Conservation (phyloP, 1,140 invertebrate species). For the Drosophila virilis region DNA sequence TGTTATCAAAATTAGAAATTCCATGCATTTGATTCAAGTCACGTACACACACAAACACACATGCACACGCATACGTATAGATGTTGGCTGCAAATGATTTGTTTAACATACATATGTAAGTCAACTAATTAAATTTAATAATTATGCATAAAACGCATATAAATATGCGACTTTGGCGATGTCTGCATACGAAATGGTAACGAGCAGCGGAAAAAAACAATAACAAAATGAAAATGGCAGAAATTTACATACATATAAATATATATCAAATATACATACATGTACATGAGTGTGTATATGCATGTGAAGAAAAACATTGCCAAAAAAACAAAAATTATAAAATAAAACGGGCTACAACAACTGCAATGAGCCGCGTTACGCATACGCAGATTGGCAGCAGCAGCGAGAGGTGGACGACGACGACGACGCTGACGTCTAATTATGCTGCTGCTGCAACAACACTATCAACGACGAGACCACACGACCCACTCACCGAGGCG, state of each 20-base stretch:
- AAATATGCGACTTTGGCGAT: conserved; percentile 13
- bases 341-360: conserved; percentile 26
- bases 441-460: conserved; percentile 46
- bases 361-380: conserved; percentile 46
- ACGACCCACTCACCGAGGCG: conserved; percentile 53
- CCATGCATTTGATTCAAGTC: conserved; percentile 26
- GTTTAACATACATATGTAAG: conserved; percentile 22
- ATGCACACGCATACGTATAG: conserved; percentile 10
- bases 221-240: neutral
- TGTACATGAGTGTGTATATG: neutral
- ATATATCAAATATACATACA: neutral
- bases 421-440: conserved; percentile 43
- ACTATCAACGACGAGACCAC: conserved; percentile 22
- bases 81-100: neutral
- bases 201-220: conserved; percentile 8
- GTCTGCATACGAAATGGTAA: neutral
- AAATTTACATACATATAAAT: conserved; percentile 6
- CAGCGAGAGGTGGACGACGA: conserved; percentile 10
- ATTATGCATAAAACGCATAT: conserved; percentile 15
- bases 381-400: conserved; percentile 38
- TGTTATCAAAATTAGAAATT: conserved; percentile 47
- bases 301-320: conserved; percentile 22
- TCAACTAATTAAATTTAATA: conserved; percentile 39
- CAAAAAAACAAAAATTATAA: conserved; percentile 1
- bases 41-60: conserved; percentile 16